Percentiles rank a stretch among this genome's conserved stretches.
These are phyloP conservation scores for Rostratula benghalensis DNA, from an alignment of 2,113 vertebrate species.

Conservation along the genomic window DNA sequence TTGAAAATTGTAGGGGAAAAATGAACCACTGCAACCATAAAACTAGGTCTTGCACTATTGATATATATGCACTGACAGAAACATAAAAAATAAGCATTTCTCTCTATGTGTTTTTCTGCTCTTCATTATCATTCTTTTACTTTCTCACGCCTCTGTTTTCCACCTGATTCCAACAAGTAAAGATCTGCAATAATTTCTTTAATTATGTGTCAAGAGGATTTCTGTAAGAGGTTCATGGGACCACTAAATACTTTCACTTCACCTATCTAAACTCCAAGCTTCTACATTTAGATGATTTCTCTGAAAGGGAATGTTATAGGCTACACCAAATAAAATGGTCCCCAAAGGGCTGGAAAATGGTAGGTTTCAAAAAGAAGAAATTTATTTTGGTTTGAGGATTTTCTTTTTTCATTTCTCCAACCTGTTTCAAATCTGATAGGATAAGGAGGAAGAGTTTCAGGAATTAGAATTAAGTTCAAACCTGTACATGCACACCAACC, in stretches of 20 bases:
- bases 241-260: neutral
- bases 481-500: neutral
- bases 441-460: neutral
- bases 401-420: neutral
- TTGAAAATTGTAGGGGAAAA: neutral
- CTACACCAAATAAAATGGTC: neutral
- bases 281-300: neutral
- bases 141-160: neutral
- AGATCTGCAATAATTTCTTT: neutral
- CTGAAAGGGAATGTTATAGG: neutral
- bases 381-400: neutral
- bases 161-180: neutral
- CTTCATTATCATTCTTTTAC: neutral
- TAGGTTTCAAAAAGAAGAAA: neutral
- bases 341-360: rapidly evolving
- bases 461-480: neutral
- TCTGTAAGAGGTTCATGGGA: neutral
- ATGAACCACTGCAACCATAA: neutral
- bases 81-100: neutral
- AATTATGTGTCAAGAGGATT: too few species aligned
- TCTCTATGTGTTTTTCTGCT: neutral
- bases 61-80: neutral
- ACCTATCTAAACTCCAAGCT: neutral
- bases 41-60: neutral
- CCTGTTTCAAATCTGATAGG: neutral